Evolutionary conservation across 2,888 invertebrate species (phyloP), one percentile per base, ranked within the genome.

Genomic region (Xylota segnis): DNA sequence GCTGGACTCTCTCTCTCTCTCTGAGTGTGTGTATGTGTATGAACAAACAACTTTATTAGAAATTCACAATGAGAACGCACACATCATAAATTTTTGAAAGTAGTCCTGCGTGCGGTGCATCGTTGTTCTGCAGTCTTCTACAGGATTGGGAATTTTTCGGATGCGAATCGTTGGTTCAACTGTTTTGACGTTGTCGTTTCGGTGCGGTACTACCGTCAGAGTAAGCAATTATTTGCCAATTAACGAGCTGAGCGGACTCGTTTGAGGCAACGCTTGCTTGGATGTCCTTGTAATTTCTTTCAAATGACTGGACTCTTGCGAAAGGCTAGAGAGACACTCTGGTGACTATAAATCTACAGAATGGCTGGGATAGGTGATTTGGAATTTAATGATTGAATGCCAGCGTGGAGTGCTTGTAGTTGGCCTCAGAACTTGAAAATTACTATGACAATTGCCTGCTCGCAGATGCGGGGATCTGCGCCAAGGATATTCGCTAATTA

Each of bases 181-280:
- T 40, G 40, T 27, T 12, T 16, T 23, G 16, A 50, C 70, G 27
- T 40, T 72, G 52, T 16, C 23, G 34, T 54, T 52, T 18, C 47
- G 32, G 54, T 23, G 18, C 43, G 65, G n/a, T 40, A 37, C 47
- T n/a, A 43, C 23, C 32, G 56, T 56, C 70, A 70, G 79, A 34
- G 34, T 40, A 54, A 75, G 59, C 81, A 70, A 84, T 84, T 84
- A 84, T 81, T 81, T 84, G 81, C 81, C 84, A 84, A 84, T 84
- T 84, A 84, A 81, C 79, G 74, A 75, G 63, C 66, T 61, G 83
- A 81, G 58, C 37, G 75, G 34, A 29, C 72, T 66, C 43, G 66
- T 71, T 74, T 74, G 81, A 54, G 37, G 43, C 9, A 29, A 45
- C 29, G 32, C 54, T 52, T 45, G 18, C 37, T 65, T 56, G 58